Evolutionary conservation across 23 tunicate genomes (phyloP).

Genomic region (Ciona savignyi): DNA sequence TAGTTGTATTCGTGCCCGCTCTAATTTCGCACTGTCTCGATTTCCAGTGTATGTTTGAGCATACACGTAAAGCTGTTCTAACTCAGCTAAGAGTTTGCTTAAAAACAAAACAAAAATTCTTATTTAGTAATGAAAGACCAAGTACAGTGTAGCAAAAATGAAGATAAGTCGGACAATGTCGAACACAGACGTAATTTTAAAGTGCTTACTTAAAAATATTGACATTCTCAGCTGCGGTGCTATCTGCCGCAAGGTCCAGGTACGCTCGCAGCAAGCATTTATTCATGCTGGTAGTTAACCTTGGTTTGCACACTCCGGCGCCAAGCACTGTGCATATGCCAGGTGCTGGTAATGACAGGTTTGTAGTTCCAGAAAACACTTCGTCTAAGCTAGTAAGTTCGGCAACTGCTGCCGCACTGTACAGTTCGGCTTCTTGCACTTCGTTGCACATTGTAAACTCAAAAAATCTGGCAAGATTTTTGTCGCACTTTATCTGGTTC

Average conservation of each 20-base stretch:
- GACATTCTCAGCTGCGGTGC: neutral
- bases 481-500: slow-evolving; percentile 6
- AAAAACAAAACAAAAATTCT: too few species aligned
- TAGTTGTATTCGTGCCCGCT: neutral
- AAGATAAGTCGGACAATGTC: too few species aligned
- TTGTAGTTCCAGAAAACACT: neutral
- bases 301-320: neutral
- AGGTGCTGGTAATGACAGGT: neutral
- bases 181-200: neutral
- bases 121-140: too few species aligned
- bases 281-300: slow-evolving; percentile 4
- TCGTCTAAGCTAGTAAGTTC: neutral
- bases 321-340: slow-evolving; percentile 6
- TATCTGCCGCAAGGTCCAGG: neutral
- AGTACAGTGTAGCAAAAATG: too few species aligned
- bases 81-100: neutral
- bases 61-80: neutral
- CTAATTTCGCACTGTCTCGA: neutral
- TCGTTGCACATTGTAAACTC: slow-evolving; percentile 3
- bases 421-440: slow-evolving; percentile 1
- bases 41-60: neutral
- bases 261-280: slow-evolving; percentile 12
- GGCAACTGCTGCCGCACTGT: neutral
- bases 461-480: slow-evolving; percentile 1
- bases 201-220: neutral